phyloP scores from a whole-genome alignment of 2,888 invertebrate species.

The Melikaiella ostensackeni region DNA sequence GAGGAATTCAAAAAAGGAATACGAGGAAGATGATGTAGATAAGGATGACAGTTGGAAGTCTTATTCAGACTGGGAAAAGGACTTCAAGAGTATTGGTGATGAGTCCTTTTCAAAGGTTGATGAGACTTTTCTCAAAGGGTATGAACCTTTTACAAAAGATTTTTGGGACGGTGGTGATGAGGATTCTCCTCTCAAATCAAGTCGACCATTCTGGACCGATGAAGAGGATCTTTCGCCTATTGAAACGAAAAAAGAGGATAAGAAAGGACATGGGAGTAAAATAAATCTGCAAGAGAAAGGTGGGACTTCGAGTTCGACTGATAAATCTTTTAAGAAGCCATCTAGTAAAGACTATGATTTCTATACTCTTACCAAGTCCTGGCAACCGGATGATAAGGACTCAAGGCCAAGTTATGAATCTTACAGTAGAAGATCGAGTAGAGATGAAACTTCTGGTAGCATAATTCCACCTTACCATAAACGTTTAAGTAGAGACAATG shows the following conservation, averaged over 20 bases:
- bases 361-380: neutral
- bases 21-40: slow-evolving; percentile 68
- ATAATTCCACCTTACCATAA: neutral
- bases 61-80: slow-evolving; percentile 50
- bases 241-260: neutral
- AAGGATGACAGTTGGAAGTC: slow-evolving; percentile 73
- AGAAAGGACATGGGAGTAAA: neutral
- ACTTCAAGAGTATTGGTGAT: slow-evolving; percentile 42
- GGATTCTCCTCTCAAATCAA: neutral
- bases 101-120: slow-evolving; percentile 80
- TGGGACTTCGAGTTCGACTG: neutral
- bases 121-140: neutral
- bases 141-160: neutral
- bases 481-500: neutral
- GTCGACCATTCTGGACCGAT: neutral
- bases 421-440: neutral
- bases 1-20: slow-evolving; percentile 18
- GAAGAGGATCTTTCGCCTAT: neutral
- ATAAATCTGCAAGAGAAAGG: neutral
- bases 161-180: neutral
- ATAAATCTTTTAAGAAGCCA: neutral
- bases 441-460: neutral
- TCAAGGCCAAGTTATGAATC: neutral
- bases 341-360: neutral
- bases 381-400: slow-evolving; percentile 1